Percentiles rank a stretch among this genome's conserved stretches.
Conservation (phyloP, 2,888 invertebrate genomes). For the Chesias legatella region DNA sequence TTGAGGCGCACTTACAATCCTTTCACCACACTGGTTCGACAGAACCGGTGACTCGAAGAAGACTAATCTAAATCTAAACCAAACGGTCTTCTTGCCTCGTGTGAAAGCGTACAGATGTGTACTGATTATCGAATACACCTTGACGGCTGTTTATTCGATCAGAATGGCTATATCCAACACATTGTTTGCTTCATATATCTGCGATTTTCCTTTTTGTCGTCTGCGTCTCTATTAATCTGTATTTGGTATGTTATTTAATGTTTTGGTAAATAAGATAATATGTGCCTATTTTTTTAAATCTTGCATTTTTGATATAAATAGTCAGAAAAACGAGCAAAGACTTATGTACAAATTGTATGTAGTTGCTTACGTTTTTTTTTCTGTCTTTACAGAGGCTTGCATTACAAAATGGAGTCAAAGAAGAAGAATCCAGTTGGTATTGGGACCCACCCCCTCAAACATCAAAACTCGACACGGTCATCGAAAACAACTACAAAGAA, state of each 20-base stretch:
- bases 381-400: slow-evolving; percentile 64
- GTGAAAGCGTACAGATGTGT: too few species aligned
- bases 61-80: too few species aligned
- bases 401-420: slow-evolving; percentile 66
- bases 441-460: slow-evolving; percentile 71
- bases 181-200: slow-evolving; percentile 12
- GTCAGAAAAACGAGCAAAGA: too few species aligned
- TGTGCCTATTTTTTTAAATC: too few species aligned
- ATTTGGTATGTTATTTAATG: not conserved
- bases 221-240: too few species aligned
- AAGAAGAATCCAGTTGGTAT: slow-evolving; percentile 75
- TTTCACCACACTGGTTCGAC: too few species aligned
- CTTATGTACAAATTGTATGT: too few species aligned
- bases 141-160: slow-evolving; percentile 10
- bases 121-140: slow-evolving; percentile 6
- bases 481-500: slow-evolving; percentile 51
- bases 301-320: too few species aligned
- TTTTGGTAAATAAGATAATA: not conserved
- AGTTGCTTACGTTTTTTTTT: slow-evolving; percentile 24
- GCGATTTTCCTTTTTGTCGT: not conserved
- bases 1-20: too few species aligned
- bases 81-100: too few species aligned
- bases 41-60: too few species aligned
- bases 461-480: slow-evolving; percentile 37
- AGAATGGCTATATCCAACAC: slow-evolving; percentile 1